These are phyloP conservation scores for Spodoptera exigua DNA, from an alignment of 2,888 invertebrate genomes.

Conservation along the genomic window DNA sequence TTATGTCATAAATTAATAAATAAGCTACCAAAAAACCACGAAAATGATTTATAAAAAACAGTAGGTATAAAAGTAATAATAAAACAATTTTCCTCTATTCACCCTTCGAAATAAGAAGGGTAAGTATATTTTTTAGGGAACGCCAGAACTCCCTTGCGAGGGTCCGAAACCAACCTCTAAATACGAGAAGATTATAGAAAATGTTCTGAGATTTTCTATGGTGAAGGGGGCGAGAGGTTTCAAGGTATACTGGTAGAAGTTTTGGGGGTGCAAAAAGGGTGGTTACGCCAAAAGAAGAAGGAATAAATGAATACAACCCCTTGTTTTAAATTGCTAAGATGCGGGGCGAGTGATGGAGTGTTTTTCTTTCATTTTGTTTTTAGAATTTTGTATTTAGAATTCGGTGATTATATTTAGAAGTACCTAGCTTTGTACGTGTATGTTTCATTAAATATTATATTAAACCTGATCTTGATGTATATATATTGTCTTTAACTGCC, in stretches of 20 bases:
- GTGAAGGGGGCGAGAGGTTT: constrained; percentile 54
- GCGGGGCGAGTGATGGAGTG: constrained; percentile 60
- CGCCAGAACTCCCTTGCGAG: constrained; percentile 57
- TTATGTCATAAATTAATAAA: no score
- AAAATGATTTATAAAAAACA: constrained; percentile 49
- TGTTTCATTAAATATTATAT: no score
- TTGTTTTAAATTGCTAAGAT: constrained; percentile 82
- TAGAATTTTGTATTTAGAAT: constrained; percentile 32
- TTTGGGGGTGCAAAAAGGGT: constrained; percentile 58
- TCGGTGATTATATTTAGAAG: background rate
- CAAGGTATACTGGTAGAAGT: constrained; percentile 58
- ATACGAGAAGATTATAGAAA: constrained; percentile 14
- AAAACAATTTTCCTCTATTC: constrained; percentile 65
- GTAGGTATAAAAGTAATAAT: constrained; percentile 67
- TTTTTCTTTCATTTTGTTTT: constrained; percentile 75
- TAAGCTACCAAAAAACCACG: constrained; percentile 1
- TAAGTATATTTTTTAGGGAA: constrained; percentile 76
- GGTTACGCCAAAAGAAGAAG: constrained; percentile 76
- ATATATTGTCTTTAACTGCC: no score
- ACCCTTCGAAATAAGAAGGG: constrained; percentile 76
- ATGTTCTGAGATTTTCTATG: constrained; percentile 16
- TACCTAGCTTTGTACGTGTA: no score
- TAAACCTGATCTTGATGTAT: no score
- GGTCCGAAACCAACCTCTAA: constrained; percentile 62
- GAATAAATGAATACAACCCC: constrained; percentile 79